phyloP scores from a whole-genome alignment of 2,113 vertebrate genomes.

The Tragulus kanchil region DNA sequence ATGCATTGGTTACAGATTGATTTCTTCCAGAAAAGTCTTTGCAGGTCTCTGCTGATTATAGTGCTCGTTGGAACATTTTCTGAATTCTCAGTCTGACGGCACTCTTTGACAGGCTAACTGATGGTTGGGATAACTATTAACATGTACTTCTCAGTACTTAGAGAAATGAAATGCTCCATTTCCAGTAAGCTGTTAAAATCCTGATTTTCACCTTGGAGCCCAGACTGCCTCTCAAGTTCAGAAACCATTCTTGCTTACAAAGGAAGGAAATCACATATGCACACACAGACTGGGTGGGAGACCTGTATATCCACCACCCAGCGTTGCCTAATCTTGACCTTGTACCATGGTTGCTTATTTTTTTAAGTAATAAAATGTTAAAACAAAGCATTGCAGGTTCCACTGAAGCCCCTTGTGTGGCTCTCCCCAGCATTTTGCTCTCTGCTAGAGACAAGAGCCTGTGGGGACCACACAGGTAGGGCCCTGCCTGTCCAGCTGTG shows the following conservation, averaged over 20 bases:
- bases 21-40: conserved; percentile 37
- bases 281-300: background rate
- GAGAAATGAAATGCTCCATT: conserved; percentile 59
- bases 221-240: conserved; percentile 43
- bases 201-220: conserved; percentile 54
- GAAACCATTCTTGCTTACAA: conserved; percentile 49
- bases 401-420: background rate
- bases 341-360: background rate
- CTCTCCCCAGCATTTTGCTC: background rate
- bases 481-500: background rate
- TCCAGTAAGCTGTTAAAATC: conserved; percentile 59
- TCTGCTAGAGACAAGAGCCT: background rate
- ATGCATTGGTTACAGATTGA: background rate
- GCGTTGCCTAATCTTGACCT: background rate
- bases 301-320: no score
- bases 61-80: conserved; percentile 32
- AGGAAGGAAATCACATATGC: background rate
- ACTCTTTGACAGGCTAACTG: conserved; percentile 55
- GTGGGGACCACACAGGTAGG: background rate
- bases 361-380: background rate
- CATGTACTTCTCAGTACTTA: conserved; percentile 45
- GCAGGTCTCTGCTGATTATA: conserved; percentile 16
- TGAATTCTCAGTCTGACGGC: conserved; percentile 24
- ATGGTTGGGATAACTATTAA: conserved; percentile 58
- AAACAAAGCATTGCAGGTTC: background rate